Evolutionary conservation across 2,797 vertebrate genomes (phyloP).

Genomic region (Sebastes flavidus): DNA sequence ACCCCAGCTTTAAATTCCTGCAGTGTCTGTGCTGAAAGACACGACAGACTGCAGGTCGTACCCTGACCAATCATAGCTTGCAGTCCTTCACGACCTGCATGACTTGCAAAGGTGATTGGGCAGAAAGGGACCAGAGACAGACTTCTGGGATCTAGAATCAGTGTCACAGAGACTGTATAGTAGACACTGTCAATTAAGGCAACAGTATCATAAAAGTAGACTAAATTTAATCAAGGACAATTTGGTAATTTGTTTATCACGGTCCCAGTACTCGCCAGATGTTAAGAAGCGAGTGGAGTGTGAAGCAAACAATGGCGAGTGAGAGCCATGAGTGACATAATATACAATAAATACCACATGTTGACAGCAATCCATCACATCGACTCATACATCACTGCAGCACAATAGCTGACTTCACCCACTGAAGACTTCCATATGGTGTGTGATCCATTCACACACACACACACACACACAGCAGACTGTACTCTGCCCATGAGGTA

Average conservation of each 20-base stretch:
- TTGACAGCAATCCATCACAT: constrained; percentile 52
- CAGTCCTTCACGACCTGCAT: no score
- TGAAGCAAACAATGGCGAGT: constrained; percentile 36
- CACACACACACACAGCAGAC: constrained; percentile 1
- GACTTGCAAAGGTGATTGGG: neutral
- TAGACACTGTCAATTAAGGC: neutral
- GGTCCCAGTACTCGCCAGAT: constrained; percentile 50
- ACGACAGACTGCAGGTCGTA: neutral
- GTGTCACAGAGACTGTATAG: no score
- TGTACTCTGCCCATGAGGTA: neutral
- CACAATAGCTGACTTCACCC: constrained; percentile 49
- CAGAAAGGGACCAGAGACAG: neutral
- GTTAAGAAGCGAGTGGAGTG: constrained; percentile 23
- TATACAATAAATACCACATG: constrained; percentile 46
- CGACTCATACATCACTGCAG: constrained; percentile 35
- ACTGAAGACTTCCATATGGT: constrained; percentile 55
- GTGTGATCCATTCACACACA: constrained; percentile 6
- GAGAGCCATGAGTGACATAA: constrained; percentile 35
- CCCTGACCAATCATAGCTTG: no score
- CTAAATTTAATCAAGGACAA: neutral
- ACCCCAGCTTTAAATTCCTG: neutral
- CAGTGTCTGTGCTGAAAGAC: neutral
- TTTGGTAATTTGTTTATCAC: neutral
- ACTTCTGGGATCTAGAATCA: neutral
- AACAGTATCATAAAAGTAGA: no score